Evolutionary conservation across 2,113 vertebrate genomes (phyloP).

Genomic region (Dunckerocampus dactyliophorus): DNA sequence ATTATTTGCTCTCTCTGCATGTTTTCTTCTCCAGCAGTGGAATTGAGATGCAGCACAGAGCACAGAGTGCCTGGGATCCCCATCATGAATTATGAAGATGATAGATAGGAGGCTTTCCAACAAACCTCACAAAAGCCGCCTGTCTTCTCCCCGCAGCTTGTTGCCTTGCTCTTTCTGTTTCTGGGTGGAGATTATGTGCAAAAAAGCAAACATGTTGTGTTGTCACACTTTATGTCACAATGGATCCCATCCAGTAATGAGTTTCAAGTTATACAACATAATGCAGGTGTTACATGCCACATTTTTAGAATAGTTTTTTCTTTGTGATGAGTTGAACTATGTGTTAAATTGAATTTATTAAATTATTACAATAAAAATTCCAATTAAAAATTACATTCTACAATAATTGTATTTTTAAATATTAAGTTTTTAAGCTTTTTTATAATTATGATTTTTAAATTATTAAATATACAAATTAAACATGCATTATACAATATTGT

Average conservation of each 20-base stretch:
- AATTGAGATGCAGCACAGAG: conserved; percentile 41
- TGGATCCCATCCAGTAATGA: background rate
- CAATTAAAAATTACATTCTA: too few species aligned
- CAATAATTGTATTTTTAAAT: too few species aligned
- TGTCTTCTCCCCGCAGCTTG: conserved; percentile 5
- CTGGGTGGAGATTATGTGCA: background rate
- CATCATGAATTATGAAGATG: conserved; percentile 59
- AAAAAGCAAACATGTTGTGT: background rate
- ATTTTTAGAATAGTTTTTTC: background rate
- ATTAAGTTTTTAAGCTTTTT: too few species aligned
- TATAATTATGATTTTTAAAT: too few species aligned
- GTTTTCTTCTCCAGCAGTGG: conserved; percentile 35
- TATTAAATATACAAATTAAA: too few species aligned
- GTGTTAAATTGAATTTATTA: too few species aligned
- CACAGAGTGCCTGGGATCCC: conserved; percentile 18
- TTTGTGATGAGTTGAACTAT: too few species aligned
- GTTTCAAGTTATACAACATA: background rate
- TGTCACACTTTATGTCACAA: background rate
- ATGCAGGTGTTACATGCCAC: background rate
- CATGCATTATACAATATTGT: too few species aligned
- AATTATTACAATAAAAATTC: too few species aligned
- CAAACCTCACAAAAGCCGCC: conserved; percentile 24
- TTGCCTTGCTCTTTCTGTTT: conserved; percentile 10
- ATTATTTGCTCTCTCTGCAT: conserved; percentile 35
- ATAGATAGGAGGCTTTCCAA: conserved; percentile 36